These are phyloP conservation scores for Irena cyanogastra DNA, from an alignment of 2,113 vertebrate species.

Conservation along the genomic window DNA sequence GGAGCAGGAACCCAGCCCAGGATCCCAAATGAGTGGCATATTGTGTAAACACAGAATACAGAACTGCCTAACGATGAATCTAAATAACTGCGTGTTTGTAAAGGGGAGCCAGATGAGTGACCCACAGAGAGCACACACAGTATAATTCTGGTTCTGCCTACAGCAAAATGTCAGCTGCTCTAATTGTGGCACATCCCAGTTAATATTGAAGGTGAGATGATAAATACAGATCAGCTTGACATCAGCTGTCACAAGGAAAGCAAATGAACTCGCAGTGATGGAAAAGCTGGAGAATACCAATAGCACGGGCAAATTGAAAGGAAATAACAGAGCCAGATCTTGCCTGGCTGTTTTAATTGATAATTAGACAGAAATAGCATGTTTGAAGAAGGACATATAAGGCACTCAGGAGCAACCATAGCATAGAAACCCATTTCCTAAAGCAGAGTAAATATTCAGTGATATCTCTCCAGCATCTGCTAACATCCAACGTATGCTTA, in stretches of 20 bases:
- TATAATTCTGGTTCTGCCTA: slow-evolving; percentile 7
- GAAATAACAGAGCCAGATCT: background rate
- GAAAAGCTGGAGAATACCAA: background rate
- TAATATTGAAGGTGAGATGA: slow-evolving; percentile 53
- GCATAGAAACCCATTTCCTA: background rate
- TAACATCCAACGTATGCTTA: background rate
- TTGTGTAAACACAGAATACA: background rate
- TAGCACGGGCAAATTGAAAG: background rate
- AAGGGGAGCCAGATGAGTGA: background rate
- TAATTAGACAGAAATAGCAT: background rate
- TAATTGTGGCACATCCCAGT: slow-evolving; percentile 39
- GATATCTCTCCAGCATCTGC: background rate
- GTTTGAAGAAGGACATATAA: background rate
- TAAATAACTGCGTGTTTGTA: background rate
- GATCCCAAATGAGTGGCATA: background rate
- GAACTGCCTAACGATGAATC: background rate
- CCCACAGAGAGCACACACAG: background rate
- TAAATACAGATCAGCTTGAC: slow-evolving; percentile 33
- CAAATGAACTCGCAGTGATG: background rate
- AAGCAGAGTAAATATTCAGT: background rate
- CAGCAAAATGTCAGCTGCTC: slow-evolving; percentile 48
- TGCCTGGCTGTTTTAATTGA: background rate
- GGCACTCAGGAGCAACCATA: background rate
- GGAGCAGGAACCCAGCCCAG: background rate
- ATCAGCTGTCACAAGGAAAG: slow-evolving; percentile 40